Evolutionary conservation across 2,797 vertebrate species (phyloP).

Genomic region (Tokudaia muenninki): DNA sequence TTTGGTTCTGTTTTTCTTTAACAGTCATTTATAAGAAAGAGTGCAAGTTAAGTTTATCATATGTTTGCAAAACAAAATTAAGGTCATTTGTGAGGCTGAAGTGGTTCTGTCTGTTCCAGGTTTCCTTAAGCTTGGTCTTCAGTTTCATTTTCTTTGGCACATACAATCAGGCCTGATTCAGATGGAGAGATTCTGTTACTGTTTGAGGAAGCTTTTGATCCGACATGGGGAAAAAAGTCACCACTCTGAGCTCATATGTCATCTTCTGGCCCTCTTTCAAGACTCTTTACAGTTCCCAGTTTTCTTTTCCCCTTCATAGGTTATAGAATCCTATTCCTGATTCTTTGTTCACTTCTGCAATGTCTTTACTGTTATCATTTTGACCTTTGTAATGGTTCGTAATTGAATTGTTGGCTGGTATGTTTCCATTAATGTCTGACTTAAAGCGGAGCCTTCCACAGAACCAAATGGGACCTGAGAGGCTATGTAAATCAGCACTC

Average conservation of each 20-base stretch:
- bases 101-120: background rate
- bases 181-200: background rate
- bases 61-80: background rate
- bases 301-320: background rate
- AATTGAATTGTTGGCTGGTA: conserved; percentile 13
- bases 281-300: background rate
- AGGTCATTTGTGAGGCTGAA: background rate
- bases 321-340: background rate
- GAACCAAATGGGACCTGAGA: conserved; percentile 15
- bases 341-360: conserved; percentile 16
- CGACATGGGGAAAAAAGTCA: background rate
- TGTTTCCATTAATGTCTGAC: conserved; percentile 41
- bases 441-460: background rate
- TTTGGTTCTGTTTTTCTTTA: background rate
- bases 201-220: background rate
- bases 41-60: background rate
- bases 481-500: conserved; percentile 16
- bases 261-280: background rate
- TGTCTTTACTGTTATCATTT: background rate
- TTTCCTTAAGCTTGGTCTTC: background rate
- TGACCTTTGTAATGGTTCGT: background rate
- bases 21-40: background rate
- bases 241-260: background rate
- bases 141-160: background rate
- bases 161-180: background rate